Evolutionary conservation across 2,888 invertebrate genomes (phyloP), one percentile per base, ranked within the genome.

Genomic region (Catonia carolina): DNA sequence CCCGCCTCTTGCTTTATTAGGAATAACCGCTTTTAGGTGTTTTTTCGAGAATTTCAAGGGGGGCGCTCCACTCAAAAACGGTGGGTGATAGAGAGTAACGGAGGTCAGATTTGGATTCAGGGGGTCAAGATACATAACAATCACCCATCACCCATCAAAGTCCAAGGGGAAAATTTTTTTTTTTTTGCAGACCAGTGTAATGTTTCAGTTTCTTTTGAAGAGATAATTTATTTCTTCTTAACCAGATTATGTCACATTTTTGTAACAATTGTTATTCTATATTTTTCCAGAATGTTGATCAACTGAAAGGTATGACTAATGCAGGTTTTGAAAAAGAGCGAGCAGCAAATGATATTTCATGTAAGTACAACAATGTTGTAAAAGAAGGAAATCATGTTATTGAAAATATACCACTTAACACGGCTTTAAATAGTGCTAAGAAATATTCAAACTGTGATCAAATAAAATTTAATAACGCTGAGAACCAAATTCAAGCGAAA

Each of bases 391-490:
- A 58, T 42, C 49, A 58, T 14, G 14, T 58, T 6, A 45, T 47
- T n/a, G 54, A 58, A 42, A 58, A 58, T 23, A 39, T 41, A 4
- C 37, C 58, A 14, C 35, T 50, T 10, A 58, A 58, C 31, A 50
- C 35, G 6, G 17, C 54, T 35, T 41, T 41, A n/a, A 47, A 23
- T 2, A 50, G 33, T 35, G 39, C 47, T 17, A 57, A 57, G 41
- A 52, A 27, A 12, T 57, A 57, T 31, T 53, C 53, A n/a, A 18
- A 20, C 12, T 33, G 36, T 36, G 31, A 33, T 12, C 49, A 50
- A 17, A 22, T 14, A 20, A 45, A 45, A 45, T 14, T 15, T 6
- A 58, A 49, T 20, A 50, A 45, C 15, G 18, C 35, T 35, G 50
- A 53, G 18, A 58, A 54, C 23, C 53, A 58, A 12, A 51, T 22